These are phyloP conservation scores for Calyptommatus sinebrachiatus DNA, from an alignment of 2,113 vertebrate genomes.

Conservation along the genomic window DNA sequence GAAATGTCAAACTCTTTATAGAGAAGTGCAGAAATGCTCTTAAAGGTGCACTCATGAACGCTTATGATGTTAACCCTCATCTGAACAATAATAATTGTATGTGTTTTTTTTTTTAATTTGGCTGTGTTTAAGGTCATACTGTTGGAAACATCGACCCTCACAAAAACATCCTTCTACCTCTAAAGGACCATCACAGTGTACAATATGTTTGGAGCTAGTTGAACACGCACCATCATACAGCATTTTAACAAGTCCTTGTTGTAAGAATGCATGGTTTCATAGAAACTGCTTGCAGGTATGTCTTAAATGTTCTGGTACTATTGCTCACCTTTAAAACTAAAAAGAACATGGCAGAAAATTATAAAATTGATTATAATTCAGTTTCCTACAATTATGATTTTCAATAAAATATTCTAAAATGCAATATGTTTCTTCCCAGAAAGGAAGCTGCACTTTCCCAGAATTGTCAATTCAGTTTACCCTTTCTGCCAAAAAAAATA, in stretches of 20 bases:
- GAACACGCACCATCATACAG: slow-evolving; percentile 78
- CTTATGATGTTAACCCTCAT: background rate
- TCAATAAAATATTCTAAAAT: background rate
- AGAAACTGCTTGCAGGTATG: slow-evolving; percentile 92
- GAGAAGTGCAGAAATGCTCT: too few species aligned
- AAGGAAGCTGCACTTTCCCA: background rate
- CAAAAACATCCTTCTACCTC: slow-evolving; percentile 71
- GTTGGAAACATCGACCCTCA: slow-evolving; percentile 83
- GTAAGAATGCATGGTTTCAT: slow-evolving; percentile 94
- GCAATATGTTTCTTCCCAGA: background rate
- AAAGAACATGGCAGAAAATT: background rate
- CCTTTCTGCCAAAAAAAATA: too few species aligned
- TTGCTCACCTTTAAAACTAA: background rate
- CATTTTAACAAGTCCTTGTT: slow-evolving; percentile 88
- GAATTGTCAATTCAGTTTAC: background rate
- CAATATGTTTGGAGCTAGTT: slow-evolving; percentile 88
- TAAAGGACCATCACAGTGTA: slow-evolving; percentile 81
- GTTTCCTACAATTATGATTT: background rate
- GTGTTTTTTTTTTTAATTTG: slow-evolving; percentile 39
- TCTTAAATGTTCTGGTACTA: background rate
- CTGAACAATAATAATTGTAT: background rate
- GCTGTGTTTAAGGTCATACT: slow-evolving; percentile 82
- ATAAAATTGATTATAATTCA: background rate
- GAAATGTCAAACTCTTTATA: too few species aligned
- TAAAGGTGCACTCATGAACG: too few species aligned